A percentile compares a stretch with the other conserved stretches of the same genome.
Conservation (phyloP, 2,797 vertebrate species). For the Chiloscyllium punctatum region DNA sequence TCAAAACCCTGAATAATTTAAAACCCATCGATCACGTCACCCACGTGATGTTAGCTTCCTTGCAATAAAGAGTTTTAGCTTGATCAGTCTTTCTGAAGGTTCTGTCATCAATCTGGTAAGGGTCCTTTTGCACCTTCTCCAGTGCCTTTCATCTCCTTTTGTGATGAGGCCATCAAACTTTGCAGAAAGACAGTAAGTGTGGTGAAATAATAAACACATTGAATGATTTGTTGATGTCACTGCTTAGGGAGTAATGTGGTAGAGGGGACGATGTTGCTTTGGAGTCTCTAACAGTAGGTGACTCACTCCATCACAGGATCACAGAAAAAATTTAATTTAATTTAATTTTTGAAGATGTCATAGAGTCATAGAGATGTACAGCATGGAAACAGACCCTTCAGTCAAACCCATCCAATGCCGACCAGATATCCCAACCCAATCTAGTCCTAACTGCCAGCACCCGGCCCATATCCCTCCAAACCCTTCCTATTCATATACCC, state of each 20-base stretch:
- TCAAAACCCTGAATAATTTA: background rate
- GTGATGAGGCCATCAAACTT: background rate
- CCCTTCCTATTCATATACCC: too few species aligned
- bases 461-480: too few species aligned
- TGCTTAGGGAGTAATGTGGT: background rate
- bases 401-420: too few species aligned
- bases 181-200: background rate
- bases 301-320: background rate
- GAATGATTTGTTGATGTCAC: background rate
- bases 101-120: background rate
- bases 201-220: background rate
- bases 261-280: background rate
- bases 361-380: too few species aligned
- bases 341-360: too few species aligned
- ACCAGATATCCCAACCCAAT: too few species aligned
- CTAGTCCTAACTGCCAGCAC: too few species aligned
- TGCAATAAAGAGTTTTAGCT: background rate
- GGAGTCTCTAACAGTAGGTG: background rate
- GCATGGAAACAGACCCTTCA: too few species aligned
- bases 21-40: background rate
- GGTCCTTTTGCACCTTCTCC: background rate
- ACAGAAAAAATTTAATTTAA: too few species aligned
- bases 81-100: background rate
- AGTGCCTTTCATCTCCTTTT: background rate
- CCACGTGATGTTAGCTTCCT: background rate